phyloP scores from a whole-genome alignment of 2,797 vertebrate genomes.

The Huso huso region DNA sequence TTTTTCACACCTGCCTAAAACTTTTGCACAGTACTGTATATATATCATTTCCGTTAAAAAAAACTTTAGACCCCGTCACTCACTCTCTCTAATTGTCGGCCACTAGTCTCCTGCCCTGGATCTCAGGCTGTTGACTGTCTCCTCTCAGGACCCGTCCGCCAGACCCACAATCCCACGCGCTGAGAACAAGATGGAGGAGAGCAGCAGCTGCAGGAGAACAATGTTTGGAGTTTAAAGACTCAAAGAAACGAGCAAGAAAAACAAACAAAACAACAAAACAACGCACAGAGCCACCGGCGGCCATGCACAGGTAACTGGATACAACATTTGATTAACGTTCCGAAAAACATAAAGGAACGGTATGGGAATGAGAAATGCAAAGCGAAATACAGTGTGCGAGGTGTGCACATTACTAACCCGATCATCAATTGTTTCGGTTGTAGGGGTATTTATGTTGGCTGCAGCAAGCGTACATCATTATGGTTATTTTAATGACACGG shows the following conservation, averaged over 20 bases:
- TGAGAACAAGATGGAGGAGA: conserved; percentile 73
- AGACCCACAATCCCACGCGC: conserved; percentile 71
- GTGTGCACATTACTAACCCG: conserved; percentile 39
- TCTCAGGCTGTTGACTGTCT: conserved; percentile 48
- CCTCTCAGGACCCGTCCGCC: conserved; percentile 72
- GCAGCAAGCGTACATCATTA: conserved; percentile 29
- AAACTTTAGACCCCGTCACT: neutral
- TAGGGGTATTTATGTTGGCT: conserved; percentile 52
- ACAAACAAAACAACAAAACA: conserved; percentile 22
- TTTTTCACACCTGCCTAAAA: too few species aligned
- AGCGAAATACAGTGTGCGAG: conserved; percentile 44
- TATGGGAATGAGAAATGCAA: conserved; percentile 26
- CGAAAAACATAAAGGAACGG: conserved; percentile 10
- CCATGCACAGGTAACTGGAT: conserved; percentile 62
- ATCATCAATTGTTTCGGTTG: conserved; percentile 68
- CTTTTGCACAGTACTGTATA: too few species aligned
- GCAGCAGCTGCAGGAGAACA: conserved; percentile 66
- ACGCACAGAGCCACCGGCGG: conserved; percentile 45
- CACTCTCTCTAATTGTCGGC: conserved; percentile 13
- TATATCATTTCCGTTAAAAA: too few species aligned
- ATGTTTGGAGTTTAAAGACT: conserved; percentile 70
- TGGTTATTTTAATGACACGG: conserved; percentile 16
- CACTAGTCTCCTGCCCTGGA: conserved; percentile 22
- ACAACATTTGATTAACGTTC: neutral
- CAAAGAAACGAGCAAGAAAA: conserved; percentile 39